Base-by-base conservation (phyloP, 1,140 invertebrate genomes). In the Anastrepha obliqua region DNA sequence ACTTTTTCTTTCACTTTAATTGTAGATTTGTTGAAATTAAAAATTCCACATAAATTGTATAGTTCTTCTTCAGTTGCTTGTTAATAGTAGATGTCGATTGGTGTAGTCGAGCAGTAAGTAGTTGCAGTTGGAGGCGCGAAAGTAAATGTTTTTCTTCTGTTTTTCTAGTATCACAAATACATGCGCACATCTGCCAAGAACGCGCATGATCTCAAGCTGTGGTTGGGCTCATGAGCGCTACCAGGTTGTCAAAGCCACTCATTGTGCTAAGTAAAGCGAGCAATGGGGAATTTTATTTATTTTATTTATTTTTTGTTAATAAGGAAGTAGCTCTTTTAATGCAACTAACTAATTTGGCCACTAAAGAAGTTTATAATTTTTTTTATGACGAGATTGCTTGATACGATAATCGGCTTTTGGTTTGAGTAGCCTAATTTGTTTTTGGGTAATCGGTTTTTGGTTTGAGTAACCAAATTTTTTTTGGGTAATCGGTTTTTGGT, bases 301-400 rank as follows among this genome's bases (percentile, higher is more conserved):
- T 39, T 67, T 67, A 29, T 0, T 8, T 67, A 29, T 29, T 29
- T 29, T 29, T 29, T 29, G 29, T 67, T 74, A n/a, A 44, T n/a
- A 55, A 11, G 51, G 74, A 58, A 81, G 74, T 29, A 81, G 2
- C n/a, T 81, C 6, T 81, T 81, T 29, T 29, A 9, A 74, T 55
- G 6, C 74, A n/a, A 44, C 17, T 44, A 86, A 62, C 11, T 60
- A 86, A 60, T 86, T 86, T 86, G 85, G 85, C 85, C 55, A 17
- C 85, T 59, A 42, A 81, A 81, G 8, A 42, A 74, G 55, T 58
- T 62, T 6, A 8, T 9, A 3, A 39, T 42, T 67, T 67, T 67
- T 67, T 2, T 65, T 39, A 29, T 65, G 51, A 8, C 51, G 51
- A 65, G 9, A 0, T 65, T 29, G 0, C 2, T 65, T 29, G 0